Evolutionary conservation across 1,140 invertebrate species (phyloP).

Genomic region (Drosophila ercepeae): DNA sequence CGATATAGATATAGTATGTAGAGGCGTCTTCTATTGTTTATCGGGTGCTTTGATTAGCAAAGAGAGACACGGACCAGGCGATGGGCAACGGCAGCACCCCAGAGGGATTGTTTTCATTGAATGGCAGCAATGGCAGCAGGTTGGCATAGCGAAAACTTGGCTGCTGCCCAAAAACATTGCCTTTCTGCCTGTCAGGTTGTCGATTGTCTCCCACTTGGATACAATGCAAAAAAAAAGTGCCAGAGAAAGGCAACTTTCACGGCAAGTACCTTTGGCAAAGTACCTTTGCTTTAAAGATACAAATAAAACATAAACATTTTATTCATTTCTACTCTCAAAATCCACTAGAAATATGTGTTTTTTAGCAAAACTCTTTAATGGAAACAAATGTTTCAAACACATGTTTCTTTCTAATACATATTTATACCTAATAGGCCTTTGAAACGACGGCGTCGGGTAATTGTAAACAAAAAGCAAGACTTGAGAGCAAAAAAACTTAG

Average conservation of each 20-base stretch:
- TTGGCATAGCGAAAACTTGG: constrained; percentile 65
- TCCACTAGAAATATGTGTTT: no score
- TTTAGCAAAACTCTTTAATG: neutral
- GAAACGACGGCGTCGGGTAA: neutral
- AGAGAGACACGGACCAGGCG: constrained; percentile 24
- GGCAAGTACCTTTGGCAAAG: constrained; percentile 1
- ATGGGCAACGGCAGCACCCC: no score
- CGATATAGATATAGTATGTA: neutral
- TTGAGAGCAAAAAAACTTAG: no score
- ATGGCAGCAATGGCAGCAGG: constrained; percentile 52
- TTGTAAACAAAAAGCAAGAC: constrained; percentile 18
- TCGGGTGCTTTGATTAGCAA: constrained; percentile 61
- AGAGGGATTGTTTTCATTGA: constrained; percentile 27
- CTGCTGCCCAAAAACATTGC: constrained; percentile 63
- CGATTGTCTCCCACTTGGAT: constrained; percentile 39
- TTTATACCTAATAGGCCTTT: neutral
- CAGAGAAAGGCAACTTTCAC: constrained; percentile 29
- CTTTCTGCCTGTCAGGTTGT: constrained; percentile 53
- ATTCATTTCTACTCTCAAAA: no score
- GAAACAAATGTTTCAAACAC: neutral
- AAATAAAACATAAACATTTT: neutral
- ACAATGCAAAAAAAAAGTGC: constrained; percentile 22
- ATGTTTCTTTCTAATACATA: neutral
- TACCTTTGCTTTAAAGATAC: no score
- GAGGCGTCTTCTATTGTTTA: constrained; percentile 62